Conservation (phyloP, 2,888 invertebrate species). For the Eulithis prunata region DNA sequence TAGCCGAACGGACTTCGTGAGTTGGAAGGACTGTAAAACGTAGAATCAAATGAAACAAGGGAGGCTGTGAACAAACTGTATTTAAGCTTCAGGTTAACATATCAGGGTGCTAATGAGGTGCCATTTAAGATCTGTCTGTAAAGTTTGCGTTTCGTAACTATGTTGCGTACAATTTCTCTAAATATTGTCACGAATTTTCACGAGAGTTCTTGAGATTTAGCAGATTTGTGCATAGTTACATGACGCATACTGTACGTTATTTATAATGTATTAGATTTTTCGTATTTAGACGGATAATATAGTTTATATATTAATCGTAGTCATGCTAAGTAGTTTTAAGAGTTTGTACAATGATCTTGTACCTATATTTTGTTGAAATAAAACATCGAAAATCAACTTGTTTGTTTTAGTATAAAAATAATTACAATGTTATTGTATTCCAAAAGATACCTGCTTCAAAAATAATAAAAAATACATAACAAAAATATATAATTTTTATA, state of each 20-base stretch:
- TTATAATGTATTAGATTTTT: constrained; percentile 1
- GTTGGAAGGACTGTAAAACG: constrained; percentile 19
- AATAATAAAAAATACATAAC: constrained; percentile 29
- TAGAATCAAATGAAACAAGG: constrained; percentile 47
- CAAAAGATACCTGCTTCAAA: background rate
- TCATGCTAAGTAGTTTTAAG: constrained; percentile 10
- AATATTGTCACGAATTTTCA: background rate
- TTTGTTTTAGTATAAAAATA: constrained; percentile 2
- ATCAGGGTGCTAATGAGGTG: constrained; percentile 50
- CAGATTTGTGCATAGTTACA: constrained; percentile 8
- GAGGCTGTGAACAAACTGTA: constrained; percentile 71
- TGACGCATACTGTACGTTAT: constrained; percentile 5
- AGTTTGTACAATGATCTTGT: constrained; percentile 39
- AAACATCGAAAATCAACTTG: constrained; percentile 32
- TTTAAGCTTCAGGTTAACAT: constrained; percentile 37
- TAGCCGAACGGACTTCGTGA: no score
- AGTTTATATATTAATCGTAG: constrained; percentile 4
- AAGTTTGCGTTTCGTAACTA: constrained; percentile 11
- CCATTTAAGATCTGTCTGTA: constrained; percentile 58
- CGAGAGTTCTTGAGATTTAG: background rate
- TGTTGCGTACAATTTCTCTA: background rate
- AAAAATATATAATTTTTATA: constrained; percentile 34
- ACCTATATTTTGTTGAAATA: constrained; percentile 46
- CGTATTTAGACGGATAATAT: constrained; percentile 14
- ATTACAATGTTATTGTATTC: background rate